Percentiles rank a stretch among this genome's conserved stretches.
These are phyloP conservation scores for Tipula helvola DNA, from an alignment of 2,888 invertebrate species.

Conservation along the genomic window DNA sequence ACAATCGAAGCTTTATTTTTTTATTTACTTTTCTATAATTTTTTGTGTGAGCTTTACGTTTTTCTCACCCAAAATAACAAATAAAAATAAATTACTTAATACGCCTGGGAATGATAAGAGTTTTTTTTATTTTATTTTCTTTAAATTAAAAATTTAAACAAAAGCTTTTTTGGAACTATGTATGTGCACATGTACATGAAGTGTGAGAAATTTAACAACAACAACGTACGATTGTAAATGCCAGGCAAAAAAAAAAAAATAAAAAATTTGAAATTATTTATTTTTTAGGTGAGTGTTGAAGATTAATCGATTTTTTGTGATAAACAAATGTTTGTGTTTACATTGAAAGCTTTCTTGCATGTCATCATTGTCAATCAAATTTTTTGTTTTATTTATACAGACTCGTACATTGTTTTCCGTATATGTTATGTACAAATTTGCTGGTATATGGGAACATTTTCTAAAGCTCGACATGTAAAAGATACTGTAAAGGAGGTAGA, in stretches of 20 bases:
- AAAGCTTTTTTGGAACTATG: background rate
- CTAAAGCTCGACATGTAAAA: background rate
- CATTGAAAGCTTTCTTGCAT: background rate
- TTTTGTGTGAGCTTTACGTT: background rate
- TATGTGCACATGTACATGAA: background rate
- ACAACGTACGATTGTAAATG: background rate
- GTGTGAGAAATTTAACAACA: background rate
- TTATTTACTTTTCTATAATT: background rate
- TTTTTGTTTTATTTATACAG: background rate
- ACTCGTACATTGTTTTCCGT: background rate
- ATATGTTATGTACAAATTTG: background rate
- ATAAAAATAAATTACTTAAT: background rate
- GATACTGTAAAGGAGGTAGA: background rate
- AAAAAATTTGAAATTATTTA: background rate
- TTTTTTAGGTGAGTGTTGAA: background rate
- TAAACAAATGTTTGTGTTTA: background rate
- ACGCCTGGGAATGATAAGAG: background rate
- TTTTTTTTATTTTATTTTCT: background rate
- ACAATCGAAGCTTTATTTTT: background rate
- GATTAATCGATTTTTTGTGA: background rate
- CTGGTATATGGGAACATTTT: background rate
- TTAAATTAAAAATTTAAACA: background rate
- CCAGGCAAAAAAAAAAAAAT: background rate
- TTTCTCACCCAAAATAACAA: background rate
- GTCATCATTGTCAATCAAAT: conserved; percentile 4